phyloP scores from a whole-genome alignment of 2,888 invertebrate genomes.

The Hirtodrosophila confusa region DNA sequence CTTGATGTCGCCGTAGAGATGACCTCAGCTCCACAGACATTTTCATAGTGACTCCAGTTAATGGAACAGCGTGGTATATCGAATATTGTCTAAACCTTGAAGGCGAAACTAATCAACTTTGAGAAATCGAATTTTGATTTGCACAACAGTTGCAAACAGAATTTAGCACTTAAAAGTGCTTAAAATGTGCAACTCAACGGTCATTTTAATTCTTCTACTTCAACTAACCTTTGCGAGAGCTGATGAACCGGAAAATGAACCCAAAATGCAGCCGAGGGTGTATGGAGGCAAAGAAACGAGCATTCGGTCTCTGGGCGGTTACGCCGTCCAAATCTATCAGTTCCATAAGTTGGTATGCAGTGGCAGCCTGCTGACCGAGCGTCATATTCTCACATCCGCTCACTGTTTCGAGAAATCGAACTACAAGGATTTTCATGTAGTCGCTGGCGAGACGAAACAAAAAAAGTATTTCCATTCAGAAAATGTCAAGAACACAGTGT shows the following conservation, averaged over 20 bases:
- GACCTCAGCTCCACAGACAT: conserved; percentile 19
- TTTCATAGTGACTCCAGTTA: not conserved
- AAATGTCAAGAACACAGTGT: conserved; percentile 15
- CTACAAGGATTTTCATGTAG: conserved; percentile 8
- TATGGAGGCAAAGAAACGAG: conserved; percentile 15
- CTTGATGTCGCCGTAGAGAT: conserved; percentile 40
- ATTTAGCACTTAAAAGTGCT: conserved; percentile 9
- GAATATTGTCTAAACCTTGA: not conserved
- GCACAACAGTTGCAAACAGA: not conserved
- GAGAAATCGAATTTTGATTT: not conserved
- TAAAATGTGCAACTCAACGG: conserved; percentile 5
- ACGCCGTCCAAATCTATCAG: conserved; percentile 28
- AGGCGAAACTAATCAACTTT: conserved; percentile 16
- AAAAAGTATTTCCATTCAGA: not conserved
- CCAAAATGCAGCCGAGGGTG: conserved; percentile 20
- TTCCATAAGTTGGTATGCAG: conserved; percentile 19
- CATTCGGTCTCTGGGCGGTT: conserved; percentile 24
- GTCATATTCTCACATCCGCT: conserved; percentile 43
- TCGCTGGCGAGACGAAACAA: conserved; percentile 13
- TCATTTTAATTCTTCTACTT: not conserved
- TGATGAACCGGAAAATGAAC: not conserved
- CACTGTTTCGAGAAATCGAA: conserved; percentile 38
- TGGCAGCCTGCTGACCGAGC: conserved; percentile 30
- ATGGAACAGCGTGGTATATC: not conserved
- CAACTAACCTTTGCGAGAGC: not conserved